These are phyloP conservation scores for Xiphophorus birchmanni DNA, from an alignment of 2,797 vertebrate species.

Conservation along the genomic window DNA sequence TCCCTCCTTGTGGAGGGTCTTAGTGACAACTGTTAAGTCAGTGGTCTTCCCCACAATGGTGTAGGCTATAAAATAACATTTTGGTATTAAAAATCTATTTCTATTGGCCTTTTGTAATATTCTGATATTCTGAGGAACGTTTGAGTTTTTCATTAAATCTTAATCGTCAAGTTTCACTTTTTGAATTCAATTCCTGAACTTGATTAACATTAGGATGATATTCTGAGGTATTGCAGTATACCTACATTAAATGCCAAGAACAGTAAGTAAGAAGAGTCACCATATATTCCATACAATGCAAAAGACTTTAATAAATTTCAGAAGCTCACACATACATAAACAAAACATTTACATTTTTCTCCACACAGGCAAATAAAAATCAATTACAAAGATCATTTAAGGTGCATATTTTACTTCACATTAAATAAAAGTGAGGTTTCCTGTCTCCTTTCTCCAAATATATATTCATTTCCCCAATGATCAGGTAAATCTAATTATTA, in stretches of 20 bases:
- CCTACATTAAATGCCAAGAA: slow-evolving; percentile 33
- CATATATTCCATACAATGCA: slow-evolving; percentile 84
- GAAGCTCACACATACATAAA: slow-evolving; percentile 89
- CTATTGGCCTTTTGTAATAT: not conserved
- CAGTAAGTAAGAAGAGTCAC: slow-evolving; percentile 79
- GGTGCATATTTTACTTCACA: slow-evolving; percentile 87
- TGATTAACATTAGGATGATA: not conserved
- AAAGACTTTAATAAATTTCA: slow-evolving; percentile 89
- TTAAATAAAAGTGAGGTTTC: slow-evolving; percentile 83
- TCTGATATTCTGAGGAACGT: not conserved
- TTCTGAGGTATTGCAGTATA: not conserved
- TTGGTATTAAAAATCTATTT: not conserved
- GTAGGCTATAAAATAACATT: not conserved
- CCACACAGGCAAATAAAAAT: slow-evolving; percentile 86
- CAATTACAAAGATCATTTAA: slow-evolving; percentile 86
- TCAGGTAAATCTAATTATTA: slow-evolving; percentile 82
- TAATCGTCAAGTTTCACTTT: not conserved
- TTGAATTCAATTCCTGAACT: not conserved
- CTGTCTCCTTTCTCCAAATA: slow-evolving; percentile 67
- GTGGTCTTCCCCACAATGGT: not conserved
- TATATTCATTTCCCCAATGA: slow-evolving; percentile 55
- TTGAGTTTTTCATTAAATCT: not conserved
- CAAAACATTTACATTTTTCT: slow-evolving; percentile 86
- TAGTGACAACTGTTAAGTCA: not conserved
- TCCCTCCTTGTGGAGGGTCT: not conserved